These are phyloP conservation scores for Drosophila paracracens DNA, from an alignment of 2,888 invertebrate species.

Conservation along the genomic window DNA sequence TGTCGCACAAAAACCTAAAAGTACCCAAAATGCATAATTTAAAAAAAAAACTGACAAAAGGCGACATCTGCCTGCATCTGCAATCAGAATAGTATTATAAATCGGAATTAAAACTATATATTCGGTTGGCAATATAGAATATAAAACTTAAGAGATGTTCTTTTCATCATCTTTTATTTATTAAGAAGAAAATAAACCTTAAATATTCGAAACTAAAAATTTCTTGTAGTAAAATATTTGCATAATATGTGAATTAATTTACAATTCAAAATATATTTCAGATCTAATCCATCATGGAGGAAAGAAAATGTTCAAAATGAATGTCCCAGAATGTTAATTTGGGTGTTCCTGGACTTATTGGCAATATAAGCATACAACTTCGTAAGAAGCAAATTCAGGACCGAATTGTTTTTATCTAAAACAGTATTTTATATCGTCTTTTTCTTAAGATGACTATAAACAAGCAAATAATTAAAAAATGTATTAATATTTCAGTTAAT, in stretches of 20 bases:
- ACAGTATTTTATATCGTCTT: not conserved
- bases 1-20: conserved; percentile 37
- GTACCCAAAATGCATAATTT: conserved; percentile 12
- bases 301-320: not conserved
- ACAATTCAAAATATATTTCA: not conserved
- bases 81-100: not conserved
- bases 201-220: not conserved
- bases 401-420: not conserved
- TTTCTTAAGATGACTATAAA: not conserved
- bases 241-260: not conserved
- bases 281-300: too few relatives aligned
- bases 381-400: not conserved
- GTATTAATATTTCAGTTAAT: not conserved
- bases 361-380: not conserved
- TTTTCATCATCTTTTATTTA: not conserved
- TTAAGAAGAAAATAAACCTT: not conserved
- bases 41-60: not conserved
- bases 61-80: conserved; percentile 8
- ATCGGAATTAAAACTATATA: not conserved
- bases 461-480: not conserved
- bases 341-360: not conserved
- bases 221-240: not conserved
- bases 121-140: not conserved
- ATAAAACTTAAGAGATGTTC: not conserved
- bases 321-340: not conserved